These are phyloP conservation scores for Drosophila vallismaia DNA, from an alignment of 2,888 invertebrate species.

Conservation along the genomic window DNA sequence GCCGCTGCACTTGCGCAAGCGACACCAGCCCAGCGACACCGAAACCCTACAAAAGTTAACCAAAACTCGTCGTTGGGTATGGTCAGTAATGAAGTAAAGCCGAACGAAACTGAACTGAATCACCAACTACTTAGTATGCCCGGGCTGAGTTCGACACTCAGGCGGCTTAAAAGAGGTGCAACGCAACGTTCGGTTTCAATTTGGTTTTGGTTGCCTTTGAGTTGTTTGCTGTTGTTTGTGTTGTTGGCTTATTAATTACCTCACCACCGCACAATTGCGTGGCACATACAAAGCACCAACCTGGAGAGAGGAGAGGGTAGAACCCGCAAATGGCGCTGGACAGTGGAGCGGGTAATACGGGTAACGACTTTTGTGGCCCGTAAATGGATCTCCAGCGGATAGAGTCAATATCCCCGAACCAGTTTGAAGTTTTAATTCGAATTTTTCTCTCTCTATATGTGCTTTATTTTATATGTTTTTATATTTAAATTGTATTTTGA, in stretches of 20 bases:
- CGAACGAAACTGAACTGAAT: constrained; percentile 18
- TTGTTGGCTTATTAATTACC: constrained; percentile 75
- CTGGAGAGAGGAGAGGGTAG: constrained; percentile 41
- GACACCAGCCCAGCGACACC: constrained; percentile 41
- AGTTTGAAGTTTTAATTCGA: constrained; percentile 32
- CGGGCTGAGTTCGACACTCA: constrained; percentile 53
- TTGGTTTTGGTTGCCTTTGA: constrained; percentile 24
- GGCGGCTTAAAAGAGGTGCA: constrained; percentile 14
- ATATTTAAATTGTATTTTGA: constrained; percentile 24
- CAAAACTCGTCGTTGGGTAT: constrained; percentile 71
- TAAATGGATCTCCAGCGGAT: constrained; percentile 69
- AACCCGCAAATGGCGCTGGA: constrained; percentile 71
- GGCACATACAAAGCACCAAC: constrained; percentile 65
- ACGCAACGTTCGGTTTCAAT: constrained; percentile 69
- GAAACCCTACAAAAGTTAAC: constrained; percentile 52
- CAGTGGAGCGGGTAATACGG: constrained; percentile 58
- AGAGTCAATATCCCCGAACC: constrained; percentile 63
- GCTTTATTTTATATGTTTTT: constrained; percentile 14
- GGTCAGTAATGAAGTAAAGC: constrained; percentile 66
- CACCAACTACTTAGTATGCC: constrained; percentile 67
- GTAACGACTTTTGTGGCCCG: constrained; percentile 50
- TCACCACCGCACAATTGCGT: constrained; percentile 76
- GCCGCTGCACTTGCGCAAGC: constrained; percentile 50
- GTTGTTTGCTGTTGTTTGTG: constrained; percentile 11
- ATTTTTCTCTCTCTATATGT: constrained; percentile 8